A percentile compares a stretch with the other conserved stretches of the same genome.
Evolutionary conservation across 2,113 vertebrate species (phyloP).

Genomic region (Apodemus speciosus): DNA sequence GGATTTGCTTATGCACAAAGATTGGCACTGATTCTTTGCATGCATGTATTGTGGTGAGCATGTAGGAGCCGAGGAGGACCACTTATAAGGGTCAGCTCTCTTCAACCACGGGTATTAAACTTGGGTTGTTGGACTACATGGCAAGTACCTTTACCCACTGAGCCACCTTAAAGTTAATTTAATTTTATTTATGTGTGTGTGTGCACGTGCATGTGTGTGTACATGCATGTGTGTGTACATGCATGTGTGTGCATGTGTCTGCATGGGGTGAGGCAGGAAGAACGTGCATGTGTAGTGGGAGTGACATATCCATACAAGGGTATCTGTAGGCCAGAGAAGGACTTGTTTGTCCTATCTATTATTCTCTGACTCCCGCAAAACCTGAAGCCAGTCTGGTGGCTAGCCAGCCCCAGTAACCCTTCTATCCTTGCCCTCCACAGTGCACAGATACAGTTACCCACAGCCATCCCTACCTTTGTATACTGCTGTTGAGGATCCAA

Average conservation of each 20-base stretch:
- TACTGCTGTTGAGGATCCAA: no score
- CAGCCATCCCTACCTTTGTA: background rate
- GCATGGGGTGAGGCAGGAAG: background rate
- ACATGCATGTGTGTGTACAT: background rate
- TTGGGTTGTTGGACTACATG: background rate
- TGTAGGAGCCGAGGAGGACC: background rate
- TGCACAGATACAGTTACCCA: background rate
- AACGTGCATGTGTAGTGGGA: background rate
- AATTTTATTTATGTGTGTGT: background rate
- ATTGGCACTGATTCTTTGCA: background rate
- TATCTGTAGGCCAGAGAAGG: no score
- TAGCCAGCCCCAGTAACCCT: background rate
- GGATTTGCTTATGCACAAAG: background rate
- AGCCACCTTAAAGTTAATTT: background rate
- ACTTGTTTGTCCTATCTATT: background rate
- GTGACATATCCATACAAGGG: background rate
- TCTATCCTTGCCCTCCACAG: background rate
- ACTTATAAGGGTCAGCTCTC: no score
- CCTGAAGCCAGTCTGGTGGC: no score
- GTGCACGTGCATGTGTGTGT: background rate
- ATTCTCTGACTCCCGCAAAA: background rate
- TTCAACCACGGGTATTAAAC: no score
- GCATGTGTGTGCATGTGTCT: background rate
- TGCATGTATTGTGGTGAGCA: no score
- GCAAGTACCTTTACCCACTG: background rate